A percentile compares a stretch with the other conserved stretches of the same genome.
Conservation (phyloP, 1,140 invertebrate species). For the Lethrus apterus region DNA sequence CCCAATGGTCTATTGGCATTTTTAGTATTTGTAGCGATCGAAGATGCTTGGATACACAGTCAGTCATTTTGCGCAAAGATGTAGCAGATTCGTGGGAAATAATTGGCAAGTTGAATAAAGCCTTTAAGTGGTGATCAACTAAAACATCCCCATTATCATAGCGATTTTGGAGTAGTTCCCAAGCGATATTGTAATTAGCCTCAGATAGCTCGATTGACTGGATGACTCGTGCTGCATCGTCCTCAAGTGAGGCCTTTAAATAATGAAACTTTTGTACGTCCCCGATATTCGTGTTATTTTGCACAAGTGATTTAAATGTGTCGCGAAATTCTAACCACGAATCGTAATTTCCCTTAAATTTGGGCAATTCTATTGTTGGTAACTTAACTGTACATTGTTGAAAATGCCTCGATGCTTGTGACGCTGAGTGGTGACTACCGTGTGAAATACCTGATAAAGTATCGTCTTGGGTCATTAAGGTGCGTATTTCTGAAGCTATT, state of each 20-base stretch:
- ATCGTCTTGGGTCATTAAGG: not conserved
- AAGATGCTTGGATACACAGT: too few relatives aligned
- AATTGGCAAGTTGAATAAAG: too few relatives aligned
- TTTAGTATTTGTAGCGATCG: not conserved
- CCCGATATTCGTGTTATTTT: slow-evolving; percentile 18
- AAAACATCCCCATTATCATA: not conserved
- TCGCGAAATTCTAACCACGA: slow-evolving; percentile 26
- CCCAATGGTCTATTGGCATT: too few relatives aligned
- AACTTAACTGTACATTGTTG: slow-evolving; percentile 3
- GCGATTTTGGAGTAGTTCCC: not conserved
- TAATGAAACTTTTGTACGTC: slow-evolving; percentile 31
- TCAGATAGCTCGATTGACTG: slow-evolving; percentile 13
- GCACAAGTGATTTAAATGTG: slow-evolving; percentile 21
- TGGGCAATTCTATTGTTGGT: slow-evolving; percentile 20
- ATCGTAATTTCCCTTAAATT: slow-evolving; percentile 22
- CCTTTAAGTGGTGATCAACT: too few relatives aligned
- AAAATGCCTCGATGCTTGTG: not conserved
- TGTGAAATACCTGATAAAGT: not conserved
- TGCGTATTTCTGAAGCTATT: too few relatives aligned
- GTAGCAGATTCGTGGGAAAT: too few relatives aligned
- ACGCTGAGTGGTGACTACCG: not conserved
- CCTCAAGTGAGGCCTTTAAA: slow-evolving; percentile 22
- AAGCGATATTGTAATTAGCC: not conserved
- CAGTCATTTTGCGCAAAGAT: too few relatives aligned
- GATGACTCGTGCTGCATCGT: slow-evolving; percentile 21